Percentiles rank a stretch among this genome's conserved stretches.
These are phyloP conservation scores for Drosophila imparisetae DNA, from an alignment of 2,888 invertebrate genomes.

Conservation along the genomic window DNA sequence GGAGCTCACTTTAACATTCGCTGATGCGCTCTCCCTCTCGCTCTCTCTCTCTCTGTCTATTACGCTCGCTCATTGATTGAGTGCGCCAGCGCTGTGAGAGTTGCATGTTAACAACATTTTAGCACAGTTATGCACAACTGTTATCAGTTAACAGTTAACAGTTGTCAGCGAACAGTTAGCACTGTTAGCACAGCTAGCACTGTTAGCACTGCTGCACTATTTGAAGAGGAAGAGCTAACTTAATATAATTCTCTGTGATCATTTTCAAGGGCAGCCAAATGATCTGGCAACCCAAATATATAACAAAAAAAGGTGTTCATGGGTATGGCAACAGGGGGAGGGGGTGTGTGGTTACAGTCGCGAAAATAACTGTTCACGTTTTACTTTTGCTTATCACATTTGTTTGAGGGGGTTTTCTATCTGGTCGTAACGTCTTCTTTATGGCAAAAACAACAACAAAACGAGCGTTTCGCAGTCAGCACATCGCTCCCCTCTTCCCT, in stretches of 20 bases:
- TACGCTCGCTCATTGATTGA: not conserved
- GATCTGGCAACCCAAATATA: not conserved
- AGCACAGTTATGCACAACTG: conserved; percentile 34
- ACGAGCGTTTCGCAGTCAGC: conserved; percentile 54
- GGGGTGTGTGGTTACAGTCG: not conserved
- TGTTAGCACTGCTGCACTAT: not conserved
- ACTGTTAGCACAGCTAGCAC: too few relatives aligned
- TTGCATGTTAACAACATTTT: conserved; percentile 39
- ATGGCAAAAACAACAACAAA: conserved; percentile 37
- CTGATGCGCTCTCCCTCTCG: conserved; percentile 2
- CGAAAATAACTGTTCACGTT: conserved; percentile 1
- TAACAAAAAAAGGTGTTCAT: not conserved
- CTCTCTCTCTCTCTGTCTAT: not conserved
- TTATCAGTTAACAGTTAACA: not conserved
- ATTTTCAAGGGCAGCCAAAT: not conserved
- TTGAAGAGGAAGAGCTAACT: not conserved
- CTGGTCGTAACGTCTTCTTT: conserved; percentile 54
- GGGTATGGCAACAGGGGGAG: not conserved
- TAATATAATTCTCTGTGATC: conserved; percentile 13
- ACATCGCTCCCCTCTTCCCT: conserved; percentile 33
- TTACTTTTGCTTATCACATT: conserved; percentile 34
- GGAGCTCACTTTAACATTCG: not conserved
- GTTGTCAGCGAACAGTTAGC: not conserved
- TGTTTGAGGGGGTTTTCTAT: conserved; percentile 17
- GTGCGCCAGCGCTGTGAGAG: conserved; percentile 37